A percentile compares a stretch with the other conserved stretches of the same genome.
Conservation (phyloP, 2,797 vertebrate species). For the Astyanax mexicanus region DNA sequence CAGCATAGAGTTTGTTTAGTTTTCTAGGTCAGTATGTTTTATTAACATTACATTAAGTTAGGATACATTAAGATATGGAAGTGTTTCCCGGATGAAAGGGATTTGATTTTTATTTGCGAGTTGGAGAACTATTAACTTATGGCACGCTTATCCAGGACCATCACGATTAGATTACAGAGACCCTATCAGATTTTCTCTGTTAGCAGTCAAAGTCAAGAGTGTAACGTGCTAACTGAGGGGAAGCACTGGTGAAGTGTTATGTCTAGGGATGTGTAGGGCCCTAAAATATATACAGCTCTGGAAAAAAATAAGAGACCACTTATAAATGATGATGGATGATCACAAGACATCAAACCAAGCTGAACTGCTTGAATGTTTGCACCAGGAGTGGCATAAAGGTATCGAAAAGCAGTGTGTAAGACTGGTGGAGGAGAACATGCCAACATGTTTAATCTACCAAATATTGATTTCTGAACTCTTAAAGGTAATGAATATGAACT, state of each 20-base stretch:
- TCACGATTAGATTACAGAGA: constrained; percentile 14
- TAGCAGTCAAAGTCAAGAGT: constrained; percentile 3
- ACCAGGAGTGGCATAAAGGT: no score
- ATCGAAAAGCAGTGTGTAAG: no score
- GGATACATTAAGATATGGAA: neutral
- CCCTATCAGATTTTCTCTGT: neutral
- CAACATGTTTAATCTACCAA: no score
- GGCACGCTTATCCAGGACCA: neutral
- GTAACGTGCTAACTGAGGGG: neutral
- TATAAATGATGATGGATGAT: no score
- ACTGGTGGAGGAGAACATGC: no score
- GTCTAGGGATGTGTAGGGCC: no score
- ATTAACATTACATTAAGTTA: neutral
- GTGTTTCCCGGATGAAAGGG: constrained; percentile 6
- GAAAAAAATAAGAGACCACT: no score
- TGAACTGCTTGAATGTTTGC: no score
- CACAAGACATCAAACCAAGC: no score
- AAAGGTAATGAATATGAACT: no score
- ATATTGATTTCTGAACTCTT: no score
- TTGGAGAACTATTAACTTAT: neutral
- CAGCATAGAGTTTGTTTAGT: neutral
- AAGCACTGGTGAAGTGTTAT: neutral
- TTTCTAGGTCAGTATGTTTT: constrained; percentile 20
- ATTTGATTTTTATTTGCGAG: constrained; percentile 1
- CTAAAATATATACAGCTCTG: no score